These are phyloP conservation scores for Tetheella fluctuosa DNA, from an alignment of 2,888 invertebrate genomes.

Conservation along the genomic window DNA sequence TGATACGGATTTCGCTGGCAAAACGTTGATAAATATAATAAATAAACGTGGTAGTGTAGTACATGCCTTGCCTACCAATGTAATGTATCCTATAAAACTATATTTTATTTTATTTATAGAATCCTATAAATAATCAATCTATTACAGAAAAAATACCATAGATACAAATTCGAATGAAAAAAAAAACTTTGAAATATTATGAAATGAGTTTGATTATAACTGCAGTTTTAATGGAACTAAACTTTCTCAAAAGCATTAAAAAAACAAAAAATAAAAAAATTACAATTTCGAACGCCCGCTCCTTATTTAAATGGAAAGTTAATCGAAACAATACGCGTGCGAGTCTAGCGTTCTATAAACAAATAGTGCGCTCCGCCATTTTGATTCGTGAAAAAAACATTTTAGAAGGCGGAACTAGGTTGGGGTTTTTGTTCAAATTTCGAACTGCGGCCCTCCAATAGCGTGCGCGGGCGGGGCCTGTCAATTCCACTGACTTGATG, in stretches of 20 bases:
- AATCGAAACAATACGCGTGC: constrained; percentile 49
- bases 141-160: too few relatives aligned
- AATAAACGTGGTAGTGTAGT: too few relatives aligned
- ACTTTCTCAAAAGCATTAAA: too few relatives aligned
- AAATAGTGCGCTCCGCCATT: constrained; percentile 79
- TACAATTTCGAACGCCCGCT: constrained; percentile 42
- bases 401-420: constrained; percentile 83
- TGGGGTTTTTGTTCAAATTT: constrained; percentile 82
- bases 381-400: constrained; percentile 78
- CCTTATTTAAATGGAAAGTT: constrained; percentile 46
- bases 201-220: too few relatives aligned
- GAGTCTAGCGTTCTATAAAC: constrained; percentile 66
- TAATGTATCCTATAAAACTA: too few relatives aligned
- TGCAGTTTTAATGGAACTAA: too few relatives aligned
- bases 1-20: not conserved
- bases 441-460: constrained; percentile 77
- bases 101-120: too few relatives aligned
- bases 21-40: too few relatives aligned
- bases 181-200: too few relatives aligned
- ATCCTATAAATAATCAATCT: too few relatives aligned
- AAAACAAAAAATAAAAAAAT: constrained; percentile 25
- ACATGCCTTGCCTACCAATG: too few relatives aligned
- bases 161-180: too few relatives aligned
- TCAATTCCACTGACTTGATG: constrained; percentile 78
- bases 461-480: constrained; percentile 81